phyloP scores from a whole-genome alignment of 1,140 invertebrate genomes.

The Drosophila azteca region DNA sequence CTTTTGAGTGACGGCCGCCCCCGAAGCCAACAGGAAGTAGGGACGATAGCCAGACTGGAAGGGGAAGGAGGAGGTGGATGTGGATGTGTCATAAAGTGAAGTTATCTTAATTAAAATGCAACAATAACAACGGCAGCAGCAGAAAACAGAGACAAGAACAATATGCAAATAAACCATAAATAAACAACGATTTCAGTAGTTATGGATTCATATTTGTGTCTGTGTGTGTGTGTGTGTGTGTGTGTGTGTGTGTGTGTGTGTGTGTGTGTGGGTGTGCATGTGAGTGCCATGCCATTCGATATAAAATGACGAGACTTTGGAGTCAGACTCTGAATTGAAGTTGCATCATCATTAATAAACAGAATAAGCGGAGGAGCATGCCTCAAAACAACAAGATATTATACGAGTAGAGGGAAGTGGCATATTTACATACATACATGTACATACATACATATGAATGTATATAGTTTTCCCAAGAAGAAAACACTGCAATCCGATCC shows the following conservation, averaged over 20 bases:
- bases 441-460: constrained; percentile 18
- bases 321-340: constrained; percentile 15
- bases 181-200: constrained; percentile 15
- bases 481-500: constrained; percentile 10
- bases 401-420: neutral
- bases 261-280: neutral
- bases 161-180: constrained; percentile 48
- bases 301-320: constrained; percentile 27
- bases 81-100: constrained; percentile 64
- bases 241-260: neutral
- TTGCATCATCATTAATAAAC: constrained; percentile 54
- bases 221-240: neutral
- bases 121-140: constrained; percentile 39
- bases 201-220: neutral
- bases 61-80: neutral
- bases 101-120: constrained; percentile 78
- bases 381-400: constrained; percentile 43
- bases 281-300: neutral
- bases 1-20: constrained; percentile 25
- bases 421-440: constrained; percentile 6
- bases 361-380: constrained; percentile 32
- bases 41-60: neutral
- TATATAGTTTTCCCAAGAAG: constrained; percentile 37
- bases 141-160: constrained; percentile 16
- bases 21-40: neutral